Evolutionary conservation across 2,113 vertebrate species (phyloP).

Genomic region (Crotalus tigris): DNA sequence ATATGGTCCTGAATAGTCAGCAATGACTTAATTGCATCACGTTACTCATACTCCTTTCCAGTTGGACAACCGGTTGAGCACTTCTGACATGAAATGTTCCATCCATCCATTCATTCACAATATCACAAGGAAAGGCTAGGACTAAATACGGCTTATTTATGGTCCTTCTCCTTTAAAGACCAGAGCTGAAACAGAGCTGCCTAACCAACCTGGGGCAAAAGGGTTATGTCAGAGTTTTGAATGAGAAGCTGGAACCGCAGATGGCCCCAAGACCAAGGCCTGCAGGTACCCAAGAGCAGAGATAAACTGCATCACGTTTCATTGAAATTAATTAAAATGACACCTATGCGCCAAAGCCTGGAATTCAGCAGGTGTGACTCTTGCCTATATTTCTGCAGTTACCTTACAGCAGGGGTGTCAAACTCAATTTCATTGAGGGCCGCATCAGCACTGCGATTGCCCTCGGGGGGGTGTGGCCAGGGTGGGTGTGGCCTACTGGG

Average conservation of each 20-base stretch:
- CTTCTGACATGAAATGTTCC: slow-evolving; percentile 31
- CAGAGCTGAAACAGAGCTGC: background rate
- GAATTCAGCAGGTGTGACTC: background rate
- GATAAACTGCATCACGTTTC: background rate
- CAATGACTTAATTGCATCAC: background rate
- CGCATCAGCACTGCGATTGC: too few relatives aligned
- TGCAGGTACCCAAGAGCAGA: background rate
- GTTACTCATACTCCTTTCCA: slow-evolving; percentile 7
- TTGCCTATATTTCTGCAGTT: background rate
- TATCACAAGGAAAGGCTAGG: background rate
- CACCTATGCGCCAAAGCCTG: background rate
- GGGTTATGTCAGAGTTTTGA: background rate
- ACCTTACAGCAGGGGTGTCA: background rate
- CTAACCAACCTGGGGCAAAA: background rate
- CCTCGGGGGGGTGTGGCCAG: too few relatives aligned
- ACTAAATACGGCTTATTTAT: too few relatives aligned
- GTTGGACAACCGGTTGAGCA: background rate
- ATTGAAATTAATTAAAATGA: background rate
- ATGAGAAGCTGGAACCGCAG: background rate
- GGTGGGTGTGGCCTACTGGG: too few relatives aligned
- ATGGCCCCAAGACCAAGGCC: background rate
- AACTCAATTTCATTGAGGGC: too few relatives aligned
- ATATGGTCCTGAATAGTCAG: background rate
- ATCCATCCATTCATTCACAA: background rate
- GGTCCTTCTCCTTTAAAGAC: background rate